phyloP scores from a whole-genome alignment of 2,888 invertebrate genomes.

The Tromatobia lineatoria region DNA sequence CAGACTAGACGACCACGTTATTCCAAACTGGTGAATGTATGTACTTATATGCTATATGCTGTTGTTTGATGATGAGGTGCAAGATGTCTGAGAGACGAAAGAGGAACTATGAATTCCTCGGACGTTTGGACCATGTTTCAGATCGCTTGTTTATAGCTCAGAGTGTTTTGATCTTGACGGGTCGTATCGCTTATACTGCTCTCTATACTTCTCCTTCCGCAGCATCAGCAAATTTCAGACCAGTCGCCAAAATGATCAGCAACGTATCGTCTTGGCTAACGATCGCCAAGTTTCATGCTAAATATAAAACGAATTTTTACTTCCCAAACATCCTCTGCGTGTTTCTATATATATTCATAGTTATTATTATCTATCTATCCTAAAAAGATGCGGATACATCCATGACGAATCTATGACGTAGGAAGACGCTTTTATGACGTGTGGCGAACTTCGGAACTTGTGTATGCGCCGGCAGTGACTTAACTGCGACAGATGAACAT shows the following conservation, averaged over 20 bases:
- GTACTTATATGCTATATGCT: neutral
- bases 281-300: constrained; percentile 61
- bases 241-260: constrained; percentile 19
- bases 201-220: neutral
- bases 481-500: neutral
- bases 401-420: constrained; percentile 24
- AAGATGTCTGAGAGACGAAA: neutral
- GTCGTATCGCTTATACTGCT: neutral
- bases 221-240: constrained; percentile 33
- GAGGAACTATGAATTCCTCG: neutral
- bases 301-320: constrained; percentile 62
- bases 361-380: constrained; percentile 36
- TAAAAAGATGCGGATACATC: neutral
- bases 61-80: neutral
- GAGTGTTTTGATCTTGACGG: constrained; percentile 16
- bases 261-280: constrained; percentile 37
- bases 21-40: neutral
- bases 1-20: neutral
- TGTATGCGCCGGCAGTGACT: neutral
- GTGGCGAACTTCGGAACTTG: neutral
- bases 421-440: constrained; percentile 10
- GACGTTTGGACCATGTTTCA: neutral
- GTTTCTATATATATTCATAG: neutral
- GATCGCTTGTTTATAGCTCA: neutral
- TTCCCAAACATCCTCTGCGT: constrained; percentile 44